These are phyloP conservation scores for Synanthedon vespiformis DNA, from an alignment of 2,888 invertebrate genomes.

Conservation along the genomic window DNA sequence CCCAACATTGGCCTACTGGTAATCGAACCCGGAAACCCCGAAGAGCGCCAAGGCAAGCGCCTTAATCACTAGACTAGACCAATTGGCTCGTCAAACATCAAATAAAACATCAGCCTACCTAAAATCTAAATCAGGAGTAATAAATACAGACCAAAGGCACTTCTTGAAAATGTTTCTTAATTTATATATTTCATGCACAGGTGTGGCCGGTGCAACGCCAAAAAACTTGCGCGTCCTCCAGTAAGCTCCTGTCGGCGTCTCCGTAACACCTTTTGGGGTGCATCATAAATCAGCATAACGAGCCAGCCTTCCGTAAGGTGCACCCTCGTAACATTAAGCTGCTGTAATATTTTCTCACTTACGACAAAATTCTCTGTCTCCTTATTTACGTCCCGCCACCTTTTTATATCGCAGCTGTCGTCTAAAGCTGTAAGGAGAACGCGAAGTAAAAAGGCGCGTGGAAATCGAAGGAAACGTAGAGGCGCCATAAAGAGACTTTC, in stretches of 20 bases:
- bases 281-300: slow-evolving; percentile 66
- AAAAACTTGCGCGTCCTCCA: not conserved
- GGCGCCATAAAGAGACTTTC: no score
- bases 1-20: no score
- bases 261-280: slow-evolving; percentile 44
- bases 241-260: slow-evolving; percentile 14
- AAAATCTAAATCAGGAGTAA: no score
- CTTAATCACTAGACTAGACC: no score
- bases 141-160: no score
- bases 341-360: slow-evolving; percentile 68
- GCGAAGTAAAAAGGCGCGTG: not conserved
- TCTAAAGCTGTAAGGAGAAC: slow-evolving; percentile 12
- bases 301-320: slow-evolving; percentile 57
- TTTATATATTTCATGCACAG: not conserved
- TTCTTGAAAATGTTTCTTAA: not conserved
- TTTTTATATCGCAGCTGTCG: slow-evolving; percentile 43
- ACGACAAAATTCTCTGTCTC: slow-evolving; percentile 63
- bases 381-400: slow-evolving; percentile 50
- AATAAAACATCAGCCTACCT: no score
- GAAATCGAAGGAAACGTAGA: not conserved
- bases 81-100: no score
- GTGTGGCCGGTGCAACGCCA: not conserved
- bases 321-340: slow-evolving; percentile 61
- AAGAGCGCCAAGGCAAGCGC: no score
- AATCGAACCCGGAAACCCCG: no score